Evolutionary conservation across 2,888 invertebrate genomes (phyloP).

Genomic region (Catocala sponsa): DNA sequence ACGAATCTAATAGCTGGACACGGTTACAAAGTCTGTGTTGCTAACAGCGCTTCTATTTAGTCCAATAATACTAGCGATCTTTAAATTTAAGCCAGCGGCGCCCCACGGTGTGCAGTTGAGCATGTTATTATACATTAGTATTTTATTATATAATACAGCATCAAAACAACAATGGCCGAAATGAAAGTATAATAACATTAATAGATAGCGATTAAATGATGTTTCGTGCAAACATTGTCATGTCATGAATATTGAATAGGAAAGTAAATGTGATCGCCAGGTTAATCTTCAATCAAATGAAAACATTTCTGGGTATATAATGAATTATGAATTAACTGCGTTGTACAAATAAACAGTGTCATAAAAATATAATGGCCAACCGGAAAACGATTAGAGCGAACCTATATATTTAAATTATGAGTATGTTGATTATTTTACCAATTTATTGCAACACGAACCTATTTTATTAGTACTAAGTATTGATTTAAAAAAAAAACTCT

Average conservation of each 20-base stretch:
- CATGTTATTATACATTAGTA: background rate
- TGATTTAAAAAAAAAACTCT: too few relatives aligned
- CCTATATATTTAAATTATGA: slow-evolving; percentile 17
- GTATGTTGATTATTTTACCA: background rate
- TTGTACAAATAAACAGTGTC: slow-evolving; percentile 28
- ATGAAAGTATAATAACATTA: slow-evolving; percentile 37
- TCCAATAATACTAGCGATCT: too few relatives aligned
- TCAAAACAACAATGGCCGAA: slow-evolving; percentile 29
- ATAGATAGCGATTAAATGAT: slow-evolving; percentile 55
- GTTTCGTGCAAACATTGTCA: slow-evolving; percentile 61
- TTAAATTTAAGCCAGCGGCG: too few relatives aligned
- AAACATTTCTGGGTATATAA: slow-evolving; percentile 48
- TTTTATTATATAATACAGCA: slow-evolving; percentile 9
- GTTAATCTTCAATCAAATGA: slow-evolving; percentile 52
- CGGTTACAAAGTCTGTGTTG: too few relatives aligned
- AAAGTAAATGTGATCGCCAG: slow-evolving; percentile 58
- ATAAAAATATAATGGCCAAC: slow-evolving; percentile 31
- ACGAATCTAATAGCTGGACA: too few relatives aligned
- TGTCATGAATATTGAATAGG: slow-evolving; percentile 74
- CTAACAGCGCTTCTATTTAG: too few relatives aligned
- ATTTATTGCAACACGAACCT: background rate
- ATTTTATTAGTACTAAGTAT: too few relatives aligned
- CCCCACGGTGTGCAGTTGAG: too few relatives aligned
- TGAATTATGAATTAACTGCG: slow-evolving; percentile 52
- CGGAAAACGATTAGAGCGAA: slow-evolving; percentile 18